Conservation (phyloP, 2,797 vertebrate species). For the Liasis olivaceus region DNA sequence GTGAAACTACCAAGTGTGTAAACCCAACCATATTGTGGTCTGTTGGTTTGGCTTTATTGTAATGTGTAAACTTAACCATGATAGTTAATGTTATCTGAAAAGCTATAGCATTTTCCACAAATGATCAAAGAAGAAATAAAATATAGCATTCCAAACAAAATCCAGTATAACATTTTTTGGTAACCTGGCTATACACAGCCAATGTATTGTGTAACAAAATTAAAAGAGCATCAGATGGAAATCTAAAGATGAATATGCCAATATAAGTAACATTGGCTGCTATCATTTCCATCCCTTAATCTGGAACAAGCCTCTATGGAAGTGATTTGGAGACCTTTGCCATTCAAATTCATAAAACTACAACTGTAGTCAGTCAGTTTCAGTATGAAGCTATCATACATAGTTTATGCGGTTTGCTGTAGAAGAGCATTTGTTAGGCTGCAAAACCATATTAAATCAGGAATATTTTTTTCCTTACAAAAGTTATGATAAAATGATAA, state of each 20-base stretch:
- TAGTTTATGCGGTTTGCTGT: neutral
- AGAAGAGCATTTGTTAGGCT: constrained; percentile 4
- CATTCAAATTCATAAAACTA: constrained; percentile 2
- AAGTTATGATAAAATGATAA: constrained; percentile 26
- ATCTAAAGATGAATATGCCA: neutral
- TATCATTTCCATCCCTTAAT: neutral
- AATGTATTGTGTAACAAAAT: neutral
- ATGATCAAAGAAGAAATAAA: neutral
- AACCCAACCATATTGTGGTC: neutral
- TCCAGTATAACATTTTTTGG: neutral
- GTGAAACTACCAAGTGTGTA: neutral
- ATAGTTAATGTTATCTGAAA: neutral
- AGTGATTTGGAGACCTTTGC: neutral
- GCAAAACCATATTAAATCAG: constrained; percentile 30
- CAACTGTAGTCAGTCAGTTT: neutral
- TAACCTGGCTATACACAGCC: neutral
- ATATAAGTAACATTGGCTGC: neutral
- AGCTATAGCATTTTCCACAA: neutral
- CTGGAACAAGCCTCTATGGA: neutral
- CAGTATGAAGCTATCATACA: neutral
- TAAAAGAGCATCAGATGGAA: neutral
- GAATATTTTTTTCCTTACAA: constrained; percentile 19
- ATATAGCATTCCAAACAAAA: neutral
- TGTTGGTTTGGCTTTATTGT: neutral
- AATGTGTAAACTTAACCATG: neutral